phyloP scores from a whole-genome alignment of 2,797 vertebrate genomes.

The Zenarchopterus dispar region DNA sequence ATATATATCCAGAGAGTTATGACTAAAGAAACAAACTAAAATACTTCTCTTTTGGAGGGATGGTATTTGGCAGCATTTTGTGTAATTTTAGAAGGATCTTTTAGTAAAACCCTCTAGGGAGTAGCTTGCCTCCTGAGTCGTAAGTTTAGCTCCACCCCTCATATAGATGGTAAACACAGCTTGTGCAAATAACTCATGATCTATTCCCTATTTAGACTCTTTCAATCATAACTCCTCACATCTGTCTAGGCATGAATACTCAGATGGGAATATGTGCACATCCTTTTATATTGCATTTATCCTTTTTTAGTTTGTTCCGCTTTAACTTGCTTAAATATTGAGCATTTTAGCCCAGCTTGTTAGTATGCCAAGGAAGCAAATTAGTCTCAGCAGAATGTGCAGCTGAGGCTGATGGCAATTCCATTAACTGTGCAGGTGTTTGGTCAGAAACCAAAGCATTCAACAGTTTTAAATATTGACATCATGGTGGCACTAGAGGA shows the following conservation, averaged over 20 bases:
- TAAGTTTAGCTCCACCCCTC: too few relatives aligned
- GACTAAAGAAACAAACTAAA: too few relatives aligned
- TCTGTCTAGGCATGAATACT: background rate
- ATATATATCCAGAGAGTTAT: too few relatives aligned
- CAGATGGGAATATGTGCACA: background rate
- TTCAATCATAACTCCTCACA: background rate
- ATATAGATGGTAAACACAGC: background rate
- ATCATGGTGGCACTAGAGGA: background rate
- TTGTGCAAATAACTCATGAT: background rate
- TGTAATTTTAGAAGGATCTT: too few relatives aligned
- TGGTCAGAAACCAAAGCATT: conserved; percentile 1
- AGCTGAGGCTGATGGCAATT: background rate
- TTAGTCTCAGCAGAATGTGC: conserved; percentile 1
- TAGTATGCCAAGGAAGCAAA: background rate
- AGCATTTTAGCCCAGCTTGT: background rate
- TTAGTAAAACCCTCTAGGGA: too few relatives aligned
- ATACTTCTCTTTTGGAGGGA: too few relatives aligned
- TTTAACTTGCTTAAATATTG: background rate
- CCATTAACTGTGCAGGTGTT: background rate
- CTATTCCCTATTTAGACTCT: background rate
- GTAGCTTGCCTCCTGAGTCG: too few relatives aligned
- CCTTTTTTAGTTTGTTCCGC: background rate
- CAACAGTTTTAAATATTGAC: background rate
- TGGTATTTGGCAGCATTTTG: too few relatives aligned
- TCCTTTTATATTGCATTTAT: background rate